These are phyloP conservation scores for Colletes collaris DNA, from an alignment of 2,888 invertebrate genomes.

Conservation along the genomic window DNA sequence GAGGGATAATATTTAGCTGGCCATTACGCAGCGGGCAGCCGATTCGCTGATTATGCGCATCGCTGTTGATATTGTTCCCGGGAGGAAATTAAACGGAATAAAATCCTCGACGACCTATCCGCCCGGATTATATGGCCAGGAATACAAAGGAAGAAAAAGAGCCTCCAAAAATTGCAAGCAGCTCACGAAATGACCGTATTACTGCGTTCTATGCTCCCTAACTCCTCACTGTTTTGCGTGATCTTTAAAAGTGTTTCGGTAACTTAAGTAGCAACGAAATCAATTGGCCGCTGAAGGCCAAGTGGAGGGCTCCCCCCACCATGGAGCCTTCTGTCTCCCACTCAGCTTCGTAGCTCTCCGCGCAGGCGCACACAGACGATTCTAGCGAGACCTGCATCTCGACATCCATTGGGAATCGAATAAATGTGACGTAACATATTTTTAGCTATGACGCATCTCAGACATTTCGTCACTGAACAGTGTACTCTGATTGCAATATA, in stretches of 20 bases:
- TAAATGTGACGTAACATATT: too few relatives aligned
- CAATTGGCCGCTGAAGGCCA: too few relatives aligned
- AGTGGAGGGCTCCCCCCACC: too few relatives aligned
- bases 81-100: conserved; percentile 60
- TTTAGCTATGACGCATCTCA: too few relatives aligned
- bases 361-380: too few relatives aligned
- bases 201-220: neutral
- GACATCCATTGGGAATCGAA: too few relatives aligned
- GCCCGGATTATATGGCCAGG: conserved; percentile 13
- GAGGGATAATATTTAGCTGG: conserved; percentile 49
- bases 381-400: too few relatives aligned
- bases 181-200: neutral
- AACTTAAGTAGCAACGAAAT: too few relatives aligned
- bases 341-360: too few relatives aligned
- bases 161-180: conserved; percentile 7
- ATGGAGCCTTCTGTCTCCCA: too few relatives aligned
- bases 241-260: neutral
- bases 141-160: neutral
- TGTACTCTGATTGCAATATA: too few relatives aligned
- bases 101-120: conserved; percentile 25
- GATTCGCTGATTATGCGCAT: conserved; percentile 51
- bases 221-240: neutral
- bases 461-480: too few relatives aligned
- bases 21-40: conserved; percentile 29
- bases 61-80: conserved; percentile 50